Percentiles rank a stretch among this genome's conserved stretches.
Conservation (phyloP, 2,797 vertebrate species). For the Syngnathus rostellatus region DNA sequence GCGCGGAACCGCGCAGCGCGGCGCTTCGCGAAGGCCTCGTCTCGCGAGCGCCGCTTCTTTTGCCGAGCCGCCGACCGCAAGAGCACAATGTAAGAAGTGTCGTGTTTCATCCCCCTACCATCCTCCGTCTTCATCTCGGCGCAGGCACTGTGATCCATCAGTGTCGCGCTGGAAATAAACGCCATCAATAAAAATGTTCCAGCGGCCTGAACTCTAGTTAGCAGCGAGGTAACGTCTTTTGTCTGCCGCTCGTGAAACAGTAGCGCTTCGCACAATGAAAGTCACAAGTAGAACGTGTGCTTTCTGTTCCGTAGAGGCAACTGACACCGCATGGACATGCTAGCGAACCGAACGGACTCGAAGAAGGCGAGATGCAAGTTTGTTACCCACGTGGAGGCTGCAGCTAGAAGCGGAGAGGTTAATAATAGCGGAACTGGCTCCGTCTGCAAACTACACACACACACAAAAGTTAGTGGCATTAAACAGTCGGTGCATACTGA, state of each 20-base stretch:
- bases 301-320: too few relatives aligned
- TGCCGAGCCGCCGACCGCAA: constrained; percentile 13
- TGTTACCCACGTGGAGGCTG: constrained; percentile 74
- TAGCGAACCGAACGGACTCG: background rate
- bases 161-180: constrained; percentile 30
- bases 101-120: constrained; percentile 19
- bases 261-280: background rate
- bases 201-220: background rate
- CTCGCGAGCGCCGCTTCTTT: constrained; percentile 17
- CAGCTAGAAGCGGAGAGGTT: constrained; percentile 68
- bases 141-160: constrained; percentile 26
- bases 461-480: constrained; percentile 1
- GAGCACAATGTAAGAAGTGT: constrained; percentile 14
- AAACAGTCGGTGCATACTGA: background rate
- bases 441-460: constrained; percentile 51
- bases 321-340: background rate
- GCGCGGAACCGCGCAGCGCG: constrained; percentile 23
- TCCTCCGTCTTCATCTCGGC: constrained; percentile 8
- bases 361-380: constrained; percentile 19
- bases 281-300: too few relatives aligned
- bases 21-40: constrained; percentile 17
- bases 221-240: background rate
- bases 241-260: background rate
- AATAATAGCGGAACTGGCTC: constrained; percentile 67
- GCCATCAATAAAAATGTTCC: constrained; percentile 20